phyloP scores from a whole-genome alignment of 2,888 invertebrate genomes.

The Stenchaetothrips biformis region DNA sequence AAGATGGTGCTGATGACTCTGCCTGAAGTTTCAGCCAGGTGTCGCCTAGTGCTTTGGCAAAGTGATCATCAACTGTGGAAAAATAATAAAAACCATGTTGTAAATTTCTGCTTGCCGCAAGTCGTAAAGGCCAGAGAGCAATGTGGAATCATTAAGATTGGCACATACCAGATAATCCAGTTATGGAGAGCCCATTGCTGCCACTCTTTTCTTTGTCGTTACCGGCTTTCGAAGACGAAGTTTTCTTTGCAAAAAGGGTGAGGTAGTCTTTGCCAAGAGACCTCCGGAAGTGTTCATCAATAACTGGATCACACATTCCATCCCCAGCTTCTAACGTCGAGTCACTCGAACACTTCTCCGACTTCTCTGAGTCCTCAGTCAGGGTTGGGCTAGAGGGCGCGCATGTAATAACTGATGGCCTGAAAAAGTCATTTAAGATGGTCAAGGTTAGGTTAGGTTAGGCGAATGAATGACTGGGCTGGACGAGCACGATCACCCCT shows the following conservation, averaged over 20 bases:
- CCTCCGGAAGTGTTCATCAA: constrained; percentile 92
- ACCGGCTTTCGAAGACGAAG: constrained; percentile 28
- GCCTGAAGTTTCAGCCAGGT: constrained; percentile 58
- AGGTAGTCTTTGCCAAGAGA: constrained; percentile 81
- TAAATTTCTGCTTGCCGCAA: neutral
- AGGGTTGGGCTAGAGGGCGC: neutral
- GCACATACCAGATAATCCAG: constrained; percentile 36
- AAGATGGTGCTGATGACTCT: constrained; percentile 17
- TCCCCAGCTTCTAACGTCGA: neutral
- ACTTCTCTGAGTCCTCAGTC: neutral
- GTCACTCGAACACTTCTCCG: neutral
- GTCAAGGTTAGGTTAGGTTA: too few species aligned
- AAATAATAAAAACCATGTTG: constrained; percentile 5
- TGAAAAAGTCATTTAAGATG: neutral
- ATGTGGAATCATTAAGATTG: neutral
- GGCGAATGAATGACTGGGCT: too few species aligned
- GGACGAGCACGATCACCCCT: too few species aligned
- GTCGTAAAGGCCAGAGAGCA: neutral
- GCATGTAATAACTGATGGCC: constrained; percentile 2
- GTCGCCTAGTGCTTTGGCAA: constrained; percentile 79
- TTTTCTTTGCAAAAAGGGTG: constrained; percentile 57
- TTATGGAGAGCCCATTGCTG: constrained; percentile 35
- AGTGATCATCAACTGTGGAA: constrained; percentile 77
- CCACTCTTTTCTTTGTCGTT: constrained; percentile 33
- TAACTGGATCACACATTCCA: constrained; percentile 75